Evolutionary conservation across 2,888 invertebrate genomes (phyloP).

Genomic region (Chrysomela aeneicollis): DNA sequence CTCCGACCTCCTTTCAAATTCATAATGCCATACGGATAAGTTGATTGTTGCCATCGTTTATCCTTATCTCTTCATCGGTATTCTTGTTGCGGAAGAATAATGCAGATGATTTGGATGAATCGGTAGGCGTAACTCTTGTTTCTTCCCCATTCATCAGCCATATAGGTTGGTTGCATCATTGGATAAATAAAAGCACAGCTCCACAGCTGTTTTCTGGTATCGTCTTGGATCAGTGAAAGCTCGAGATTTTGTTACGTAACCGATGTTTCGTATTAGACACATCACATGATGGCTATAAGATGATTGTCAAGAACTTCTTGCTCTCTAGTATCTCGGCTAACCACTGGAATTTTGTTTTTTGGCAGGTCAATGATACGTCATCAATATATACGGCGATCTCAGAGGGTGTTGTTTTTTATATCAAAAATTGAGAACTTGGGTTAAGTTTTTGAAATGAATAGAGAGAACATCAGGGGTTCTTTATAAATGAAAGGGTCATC

Average conservation of each 20-base stretch:
- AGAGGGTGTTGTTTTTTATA: too few relatives aligned
- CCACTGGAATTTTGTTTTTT: too few relatives aligned
- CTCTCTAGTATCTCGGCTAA: too few relatives aligned
- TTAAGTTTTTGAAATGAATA: too few relatives aligned
- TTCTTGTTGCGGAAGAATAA: neutral
- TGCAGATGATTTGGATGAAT: neutral
- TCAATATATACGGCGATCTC: too few relatives aligned
- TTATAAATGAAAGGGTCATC: too few relatives aligned
- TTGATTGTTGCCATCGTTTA: neutral
- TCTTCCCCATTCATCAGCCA: neutral
- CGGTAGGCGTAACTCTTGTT: neutral
- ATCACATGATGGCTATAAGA: neutral
- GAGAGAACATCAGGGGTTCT: too few relatives aligned
- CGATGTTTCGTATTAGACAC: neutral
- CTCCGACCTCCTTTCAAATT: neutral
- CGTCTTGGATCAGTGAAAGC: neutral
- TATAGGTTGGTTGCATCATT: neutral
- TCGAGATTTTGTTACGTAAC: conserved; percentile 2
- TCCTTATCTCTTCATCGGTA: neutral
- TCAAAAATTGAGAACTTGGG: too few relatives aligned
- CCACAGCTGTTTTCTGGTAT: neutral
- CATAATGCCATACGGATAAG: neutral
- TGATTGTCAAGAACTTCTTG: too few relatives aligned
- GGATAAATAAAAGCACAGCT: neutral
- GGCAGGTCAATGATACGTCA: too few relatives aligned